Base-by-base conservation (phyloP, 2,888 invertebrate species). In the Dryadula phaetusa region DNA sequence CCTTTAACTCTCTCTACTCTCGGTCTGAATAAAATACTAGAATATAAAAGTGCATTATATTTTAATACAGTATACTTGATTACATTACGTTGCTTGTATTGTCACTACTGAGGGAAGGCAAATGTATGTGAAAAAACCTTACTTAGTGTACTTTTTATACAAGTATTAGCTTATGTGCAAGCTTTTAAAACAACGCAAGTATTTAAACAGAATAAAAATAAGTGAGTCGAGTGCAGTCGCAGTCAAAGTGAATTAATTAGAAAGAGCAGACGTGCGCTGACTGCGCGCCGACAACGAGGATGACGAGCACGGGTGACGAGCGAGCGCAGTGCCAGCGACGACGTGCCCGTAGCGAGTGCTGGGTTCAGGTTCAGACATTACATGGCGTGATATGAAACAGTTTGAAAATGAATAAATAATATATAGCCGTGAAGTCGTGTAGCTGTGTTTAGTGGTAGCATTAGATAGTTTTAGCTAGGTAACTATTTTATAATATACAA, bases 231-330 rank as follows among this genome's bases (percentile, higher is more conserved):
- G 44, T 60, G 28, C 40, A 58, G n/a, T 42, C n/a, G 25, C n/a
- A 42, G 40, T 42, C 42, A 58, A 58, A 42, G 58, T 58, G 25
- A 58, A 58, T 58, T 58, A 58, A 42, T 56, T 56, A 40, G 58
- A 42, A 40, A 56, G 18, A 22, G 40, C 54, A 54, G 37, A 54
- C 10, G 54, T 20, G 37, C 54, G 56, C 56, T 56, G 56, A 56
- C 42, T 56, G 42, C 42, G 16, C 58, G 25, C 22, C 54, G 22
- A 37, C 12, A 37, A 3, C 37, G 12, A 37, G 32, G 6, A 37
- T 12, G 53, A 54, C 12, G 12, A 5, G 34, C 37, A 54, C 12
- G 12, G 7, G 34, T 54, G 37, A 54, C 20, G 54, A 54, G 54
- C 12, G 37, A 37, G 12, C 32, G n/a, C 52, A n/a, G 28, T n/a